phyloP scores from a whole-genome alignment of 2,113 vertebrate species.

The Phasianus colchicus region DNA sequence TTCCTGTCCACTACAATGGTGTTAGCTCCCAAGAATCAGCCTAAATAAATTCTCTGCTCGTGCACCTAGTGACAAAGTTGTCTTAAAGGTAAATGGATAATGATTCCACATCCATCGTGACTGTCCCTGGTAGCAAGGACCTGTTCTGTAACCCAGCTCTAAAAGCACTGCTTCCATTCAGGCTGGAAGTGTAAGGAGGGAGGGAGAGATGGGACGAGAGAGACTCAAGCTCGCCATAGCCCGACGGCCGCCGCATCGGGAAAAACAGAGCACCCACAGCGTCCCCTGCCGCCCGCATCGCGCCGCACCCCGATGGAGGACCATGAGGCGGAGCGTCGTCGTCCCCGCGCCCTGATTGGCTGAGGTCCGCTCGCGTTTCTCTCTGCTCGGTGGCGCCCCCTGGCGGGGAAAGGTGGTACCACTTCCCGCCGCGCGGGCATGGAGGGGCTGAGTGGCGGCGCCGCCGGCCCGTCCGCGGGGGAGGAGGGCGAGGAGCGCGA shows the following conservation, averaged over 20 bases:
- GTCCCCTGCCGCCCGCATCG: fast-evolving
- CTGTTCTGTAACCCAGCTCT: too few relatives aligned
- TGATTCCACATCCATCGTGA: too few relatives aligned
- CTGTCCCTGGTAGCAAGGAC: too few relatives aligned
- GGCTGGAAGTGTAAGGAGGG: too few relatives aligned
- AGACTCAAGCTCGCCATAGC: too few relatives aligned
- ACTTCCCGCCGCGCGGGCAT: neutral
- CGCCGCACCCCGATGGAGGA: neutral
- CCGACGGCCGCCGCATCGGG: too few relatives aligned
- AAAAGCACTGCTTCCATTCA: too few relatives aligned
- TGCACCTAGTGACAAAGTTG: neutral
- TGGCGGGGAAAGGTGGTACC: neutral
- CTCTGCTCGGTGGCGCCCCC: fast-evolving
- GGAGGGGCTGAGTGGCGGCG: neutral
- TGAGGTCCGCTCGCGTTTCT: fast-evolving
- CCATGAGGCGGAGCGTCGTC: neutral
- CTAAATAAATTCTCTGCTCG: neutral
- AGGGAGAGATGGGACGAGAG: too few relatives aligned
- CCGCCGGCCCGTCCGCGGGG: neutral
- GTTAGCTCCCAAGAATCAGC: neutral
- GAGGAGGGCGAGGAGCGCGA: slow-evolving; percentile 57
- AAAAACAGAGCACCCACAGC: fast-evolving
- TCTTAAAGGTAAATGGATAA: neutral
- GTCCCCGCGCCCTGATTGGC: neutral
- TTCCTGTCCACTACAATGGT: neutral